Evolutionary conservation across 1,140 invertebrate species (phyloP), one percentile per base, ranked within the genome.

Genomic region (Drosophila prosaltans): DNA sequence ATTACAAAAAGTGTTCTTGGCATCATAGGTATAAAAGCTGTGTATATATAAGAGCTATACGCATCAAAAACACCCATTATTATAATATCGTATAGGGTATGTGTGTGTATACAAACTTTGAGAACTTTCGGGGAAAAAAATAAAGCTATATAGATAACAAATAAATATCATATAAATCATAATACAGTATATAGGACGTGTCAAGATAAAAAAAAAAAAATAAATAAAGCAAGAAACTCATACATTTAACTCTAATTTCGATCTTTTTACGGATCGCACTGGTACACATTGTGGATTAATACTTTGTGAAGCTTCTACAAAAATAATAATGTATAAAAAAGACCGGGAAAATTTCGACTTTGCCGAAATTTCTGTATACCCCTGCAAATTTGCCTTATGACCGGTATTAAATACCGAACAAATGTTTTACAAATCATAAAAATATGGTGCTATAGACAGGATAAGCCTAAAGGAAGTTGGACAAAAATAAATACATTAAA

Each of bases 231-330:
- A 78, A 51, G 66, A 51, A 72, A 66, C 65, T 65, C 58, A 69
- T 82, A 60, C 51, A 63, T 62, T 62, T 39, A 80, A 64, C 57
- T 36, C 3, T 7, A 36, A 36, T 36, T 64, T 69, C 57, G 55
- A 69, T 72, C 77, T 82, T 69, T 81, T 75, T 51, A 16, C 2
- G 45, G 45, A 51, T 81, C 78, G 74, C 36, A 45, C 41, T 41
- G 70, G 55, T 67, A 74, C 43, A 60, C 11, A 61, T 41, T 5
- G 28, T 59, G 28, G 74, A 67, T 62, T 86, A 86, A 86, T 86
- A 86, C 82, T 86, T 86, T 81, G 40, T 69, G 76, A 68, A 75
- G 78, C 71, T 68, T 82, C 65, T 51, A 59, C 61, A 55, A 80
- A 72, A 78, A 64, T 63, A 65, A 61, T 41, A 43, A 32, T 6